Evolutionary conservation across 2,888 invertebrate genomes (phyloP).

Genomic region (Microdon myrmicae): DNA sequence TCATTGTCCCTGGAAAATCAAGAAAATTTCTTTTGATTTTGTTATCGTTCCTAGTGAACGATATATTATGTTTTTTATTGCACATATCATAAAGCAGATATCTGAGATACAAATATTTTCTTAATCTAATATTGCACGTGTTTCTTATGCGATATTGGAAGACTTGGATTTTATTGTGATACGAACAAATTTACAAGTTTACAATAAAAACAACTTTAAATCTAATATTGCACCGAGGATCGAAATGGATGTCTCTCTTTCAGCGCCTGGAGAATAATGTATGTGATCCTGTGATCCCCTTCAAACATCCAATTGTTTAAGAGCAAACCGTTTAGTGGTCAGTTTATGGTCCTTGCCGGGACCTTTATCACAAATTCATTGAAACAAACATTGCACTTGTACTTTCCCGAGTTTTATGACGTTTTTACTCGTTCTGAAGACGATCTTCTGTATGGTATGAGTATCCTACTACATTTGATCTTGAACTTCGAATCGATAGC

Average conservation of each 20-base stretch:
- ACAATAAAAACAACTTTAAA: slow-evolving; percentile 27
- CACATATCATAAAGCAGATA: slow-evolving; percentile 15
- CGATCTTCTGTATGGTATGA: slow-evolving; percentile 30
- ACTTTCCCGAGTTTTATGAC: slow-evolving; percentile 39
- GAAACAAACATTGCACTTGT: slow-evolving; percentile 43
- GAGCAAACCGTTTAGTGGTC: slow-evolving; percentile 10
- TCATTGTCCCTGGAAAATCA: too few relatives aligned
- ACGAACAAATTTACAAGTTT: slow-evolving; percentile 22
- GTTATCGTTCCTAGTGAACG: slow-evolving; percentile 34
- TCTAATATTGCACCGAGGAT: slow-evolving; percentile 46
- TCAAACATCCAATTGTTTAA: slow-evolving; percentile 4
- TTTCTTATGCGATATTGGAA: slow-evolving; percentile 35
- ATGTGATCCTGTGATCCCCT: slow-evolving; percentile 3
- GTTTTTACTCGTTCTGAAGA: slow-evolving; percentile 47
- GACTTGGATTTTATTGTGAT: slow-evolving; percentile 45
- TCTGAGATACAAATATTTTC: slow-evolving; percentile 15
- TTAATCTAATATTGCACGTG: slow-evolving; percentile 34
- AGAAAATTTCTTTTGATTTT: slow-evolving; percentile 9
- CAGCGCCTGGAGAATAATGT: slow-evolving; percentile 13
- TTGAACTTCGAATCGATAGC: slow-evolving; percentile 12
- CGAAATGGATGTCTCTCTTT: slow-evolving; percentile 13
- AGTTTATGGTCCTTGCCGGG: slow-evolving; percentile 38
- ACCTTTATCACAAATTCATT: slow-evolving; percentile 47
- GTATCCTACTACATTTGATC: slow-evolving; percentile 26
- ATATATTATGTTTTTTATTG: slow-evolving; percentile 17